phyloP scores from a whole-genome alignment of 2,888 invertebrate genomes.

The Anthrax anthrax region DNA sequence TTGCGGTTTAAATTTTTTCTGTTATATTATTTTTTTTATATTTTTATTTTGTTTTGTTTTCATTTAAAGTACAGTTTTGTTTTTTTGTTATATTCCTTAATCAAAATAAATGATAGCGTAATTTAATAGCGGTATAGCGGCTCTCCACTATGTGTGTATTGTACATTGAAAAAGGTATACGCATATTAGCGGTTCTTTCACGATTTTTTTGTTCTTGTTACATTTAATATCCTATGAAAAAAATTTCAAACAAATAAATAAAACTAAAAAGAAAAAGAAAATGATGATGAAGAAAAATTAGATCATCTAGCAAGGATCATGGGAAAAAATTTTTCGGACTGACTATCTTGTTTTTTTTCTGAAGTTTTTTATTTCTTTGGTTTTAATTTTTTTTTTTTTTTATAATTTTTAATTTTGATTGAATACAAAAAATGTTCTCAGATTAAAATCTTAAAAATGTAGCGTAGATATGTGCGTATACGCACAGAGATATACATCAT shows the following conservation, averaged over 20 bases:
- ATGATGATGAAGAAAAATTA: neutral
- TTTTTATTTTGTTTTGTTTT: too few relatives aligned
- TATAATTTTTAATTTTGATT: too few relatives aligned
- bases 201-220: too few relatives aligned
- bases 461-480: neutral
- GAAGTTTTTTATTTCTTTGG: too few relatives aligned
- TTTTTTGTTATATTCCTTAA: too few relatives aligned
- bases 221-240: neutral
- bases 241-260: neutral
- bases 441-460: neutral
- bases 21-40: too few relatives aligned
- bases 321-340: neutral
- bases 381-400: too few relatives aligned
- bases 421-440: neutral
- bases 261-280: neutral
- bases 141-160: neutral
- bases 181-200: neutral
- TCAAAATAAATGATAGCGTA: neutral
- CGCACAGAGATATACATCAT: neutral
- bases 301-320: neutral
- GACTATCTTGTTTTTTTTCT: neutral
- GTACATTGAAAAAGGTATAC: neutral
- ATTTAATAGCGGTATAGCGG: neutral
- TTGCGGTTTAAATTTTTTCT: too few relatives aligned
- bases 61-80: too few relatives aligned